Evolutionary conservation across 64 coral and sea anemone genomes (phyloP).

Genomic region (Catalaphyllia jardinei): DNA sequence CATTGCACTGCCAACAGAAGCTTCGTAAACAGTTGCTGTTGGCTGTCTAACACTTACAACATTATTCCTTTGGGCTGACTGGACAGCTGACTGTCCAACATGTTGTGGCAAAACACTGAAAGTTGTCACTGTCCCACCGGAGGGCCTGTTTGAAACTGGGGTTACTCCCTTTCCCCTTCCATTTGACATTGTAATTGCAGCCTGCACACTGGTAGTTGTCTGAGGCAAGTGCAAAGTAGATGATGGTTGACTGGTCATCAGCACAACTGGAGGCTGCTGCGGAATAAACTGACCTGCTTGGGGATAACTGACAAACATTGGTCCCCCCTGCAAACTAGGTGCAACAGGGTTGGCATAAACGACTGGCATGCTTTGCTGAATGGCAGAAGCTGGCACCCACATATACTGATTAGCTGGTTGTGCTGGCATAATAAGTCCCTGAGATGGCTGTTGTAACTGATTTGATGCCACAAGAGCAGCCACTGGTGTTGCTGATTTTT

Average conservation of each 20-base stretch:
- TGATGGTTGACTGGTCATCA: not conserved
- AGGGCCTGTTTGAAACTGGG: not conserved
- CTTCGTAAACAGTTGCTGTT: not conserved
- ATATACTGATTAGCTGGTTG: slow-evolving; percentile 24
- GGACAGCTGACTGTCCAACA: slow-evolving; percentile 11
- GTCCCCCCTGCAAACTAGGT: slow-evolving; percentile 16
- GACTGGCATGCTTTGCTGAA: not conserved
- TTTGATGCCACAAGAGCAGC: not conserved
- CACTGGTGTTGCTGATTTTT: not conserved
- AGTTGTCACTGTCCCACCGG: slow-evolving; percentile 26
- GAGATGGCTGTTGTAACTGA: not conserved
- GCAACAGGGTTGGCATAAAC: slow-evolving; percentile 8
- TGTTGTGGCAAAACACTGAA: slow-evolving; percentile 34
- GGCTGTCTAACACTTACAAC: not conserved
- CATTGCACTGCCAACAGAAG: no score
- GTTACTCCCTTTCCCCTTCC: not conserved
- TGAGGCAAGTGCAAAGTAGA: not conserved
- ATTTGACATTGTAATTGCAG: not conserved
- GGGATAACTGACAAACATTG: not conserved
- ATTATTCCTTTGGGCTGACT: not conserved
- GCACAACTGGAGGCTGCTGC: not conserved
- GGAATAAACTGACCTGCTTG: not conserved
- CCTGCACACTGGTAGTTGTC: not conserved
- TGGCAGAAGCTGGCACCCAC: not conserved
- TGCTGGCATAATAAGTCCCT: not conserved